These are phyloP conservation scores for Chydorus sphaericus DNA, from an alignment of 2,888 invertebrate genomes.

Conservation along the genomic window DNA sequence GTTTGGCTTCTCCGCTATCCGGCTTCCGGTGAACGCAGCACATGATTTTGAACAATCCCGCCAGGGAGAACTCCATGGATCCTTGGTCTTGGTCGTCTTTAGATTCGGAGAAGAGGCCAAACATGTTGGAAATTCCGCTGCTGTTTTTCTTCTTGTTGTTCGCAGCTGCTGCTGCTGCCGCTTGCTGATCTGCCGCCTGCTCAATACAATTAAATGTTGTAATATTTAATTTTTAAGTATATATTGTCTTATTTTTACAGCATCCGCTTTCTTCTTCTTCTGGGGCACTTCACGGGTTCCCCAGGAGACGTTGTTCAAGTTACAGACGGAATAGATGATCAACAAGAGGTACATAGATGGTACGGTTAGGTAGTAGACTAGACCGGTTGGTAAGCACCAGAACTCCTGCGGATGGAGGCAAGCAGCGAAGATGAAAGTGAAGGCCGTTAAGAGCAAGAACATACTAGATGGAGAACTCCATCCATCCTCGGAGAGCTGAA, in stretches of 20 bases:
- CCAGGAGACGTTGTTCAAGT: conserved; percentile 87
- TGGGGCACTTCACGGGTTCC: conserved; percentile 66
- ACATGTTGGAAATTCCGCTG: conserved; percentile 27
- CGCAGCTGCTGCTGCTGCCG: neutral
- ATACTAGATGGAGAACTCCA: conserved; percentile 65
- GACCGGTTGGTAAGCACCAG: conserved; percentile 52
- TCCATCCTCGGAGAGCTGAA: conserved; percentile 66
- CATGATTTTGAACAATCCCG: conserved; percentile 39
- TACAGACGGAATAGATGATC: conserved; percentile 80
- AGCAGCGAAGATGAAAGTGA: conserved; percentile 39
- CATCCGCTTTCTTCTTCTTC: conserved; percentile 26
- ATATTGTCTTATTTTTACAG: too few species aligned
- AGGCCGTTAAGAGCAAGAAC: conserved; percentile 60
- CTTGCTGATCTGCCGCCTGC: neutral
- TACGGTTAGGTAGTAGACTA: conserved; percentile 77
- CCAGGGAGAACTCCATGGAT: conserved; percentile 36
- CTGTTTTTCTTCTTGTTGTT: conserved; percentile 25
- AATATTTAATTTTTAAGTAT: neutral
- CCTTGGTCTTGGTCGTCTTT: conserved; percentile 31
- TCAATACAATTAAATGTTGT: neutral
- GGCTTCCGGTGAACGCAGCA: conserved; percentile 35
- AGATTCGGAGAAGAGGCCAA: conserved; percentile 22
- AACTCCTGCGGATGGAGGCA: conserved; percentile 67
- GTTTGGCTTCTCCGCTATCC: conserved; percentile 29
- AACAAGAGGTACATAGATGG: conserved; percentile 90